Evolutionary conservation across 2,113 vertebrate species (phyloP).

Genomic region (Callaeas wilsoni): DNA sequence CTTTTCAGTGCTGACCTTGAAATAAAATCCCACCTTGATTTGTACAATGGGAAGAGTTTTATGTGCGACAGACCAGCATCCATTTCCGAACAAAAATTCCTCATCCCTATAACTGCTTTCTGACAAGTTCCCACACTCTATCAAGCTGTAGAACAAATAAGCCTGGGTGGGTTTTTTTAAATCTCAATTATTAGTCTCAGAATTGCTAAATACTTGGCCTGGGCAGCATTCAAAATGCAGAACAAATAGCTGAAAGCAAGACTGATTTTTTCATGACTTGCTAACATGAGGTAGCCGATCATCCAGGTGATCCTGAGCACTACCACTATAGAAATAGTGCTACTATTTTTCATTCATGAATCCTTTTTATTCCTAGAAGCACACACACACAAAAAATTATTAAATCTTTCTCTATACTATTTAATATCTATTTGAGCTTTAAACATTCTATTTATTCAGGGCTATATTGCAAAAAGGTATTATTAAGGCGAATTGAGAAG

Average conservation of each 20-base stretch:
- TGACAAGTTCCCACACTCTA: not conserved
- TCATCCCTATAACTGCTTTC: not conserved
- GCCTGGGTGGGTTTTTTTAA: not conserved
- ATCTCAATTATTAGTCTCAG: not conserved
- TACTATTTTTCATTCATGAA: slow-evolving; percentile 59
- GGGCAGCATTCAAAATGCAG: slow-evolving; percentile 67
- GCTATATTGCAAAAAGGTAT: not conserved
- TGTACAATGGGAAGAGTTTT: not conserved
- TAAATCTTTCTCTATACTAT: not conserved
- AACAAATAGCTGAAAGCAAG: slow-evolving; percentile 63
- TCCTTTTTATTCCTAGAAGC: slow-evolving; percentile 58
- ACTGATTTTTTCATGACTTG: not conserved
- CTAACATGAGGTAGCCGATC: slow-evolving; percentile 65
- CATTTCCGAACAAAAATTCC: not conserved
- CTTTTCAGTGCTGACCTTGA: not conserved
- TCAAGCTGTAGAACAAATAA: not conserved
- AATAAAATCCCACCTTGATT: not conserved
- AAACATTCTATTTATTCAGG: not conserved
- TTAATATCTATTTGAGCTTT: not conserved
- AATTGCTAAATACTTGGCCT: slow-evolving; percentile 23
- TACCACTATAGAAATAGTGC: slow-evolving; percentile 54
- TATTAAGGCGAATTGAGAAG: not conserved
- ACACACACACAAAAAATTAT: not conserved
- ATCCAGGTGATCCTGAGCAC: slow-evolving; percentile 71
- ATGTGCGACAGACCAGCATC: not conserved